Conservation (phyloP, 1,140 invertebrate genomes). For the Atta texana region DNA sequence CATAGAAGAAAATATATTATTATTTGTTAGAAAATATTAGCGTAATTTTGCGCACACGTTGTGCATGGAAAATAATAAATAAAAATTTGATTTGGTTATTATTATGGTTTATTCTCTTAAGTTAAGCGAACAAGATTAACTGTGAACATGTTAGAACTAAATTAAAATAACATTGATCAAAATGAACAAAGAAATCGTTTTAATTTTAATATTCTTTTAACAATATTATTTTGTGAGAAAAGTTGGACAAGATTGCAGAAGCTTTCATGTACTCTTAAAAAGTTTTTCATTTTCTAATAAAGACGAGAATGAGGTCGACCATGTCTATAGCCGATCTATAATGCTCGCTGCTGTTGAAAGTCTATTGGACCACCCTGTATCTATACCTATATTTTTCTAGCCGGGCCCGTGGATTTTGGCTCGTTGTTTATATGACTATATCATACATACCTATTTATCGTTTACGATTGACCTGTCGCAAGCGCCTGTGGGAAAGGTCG, state of each 20-base stretch:
- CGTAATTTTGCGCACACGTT: slow-evolving; percentile 16
- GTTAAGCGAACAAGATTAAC: not conserved
- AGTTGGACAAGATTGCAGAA: not conserved
- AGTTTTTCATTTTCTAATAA: slow-evolving; percentile 12
- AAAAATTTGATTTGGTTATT: slow-evolving; percentile 16
- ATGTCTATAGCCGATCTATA: not conserved
- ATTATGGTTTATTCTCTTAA: not conserved
- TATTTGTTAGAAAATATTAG: slow-evolving; percentile 42
- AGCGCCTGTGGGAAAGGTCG: slow-evolving; percentile 36
- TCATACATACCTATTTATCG: slow-evolving; percentile 68
- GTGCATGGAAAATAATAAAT: not conserved
- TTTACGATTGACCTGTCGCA: slow-evolving; percentile 65
- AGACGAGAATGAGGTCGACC: slow-evolving; percentile 23
- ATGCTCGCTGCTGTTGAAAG: slow-evolving; percentile 43
- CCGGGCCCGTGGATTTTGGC: slow-evolving; percentile 42
- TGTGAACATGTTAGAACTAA: not conserved
- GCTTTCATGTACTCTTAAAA: not conserved
- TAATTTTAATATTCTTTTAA: not conserved
- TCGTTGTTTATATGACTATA: slow-evolving; percentile 35
- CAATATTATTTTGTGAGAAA: slow-evolving; percentile 3
- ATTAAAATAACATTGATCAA: slow-evolving; percentile 17
- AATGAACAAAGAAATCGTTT: not conserved
- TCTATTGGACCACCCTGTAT: slow-evolving; percentile 58
- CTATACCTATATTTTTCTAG: slow-evolving; percentile 75
- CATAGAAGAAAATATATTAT: slow-evolving; percentile 10